phyloP scores from a whole-genome alignment of 2,888 invertebrate species.

The Dicyrtoma fusca region DNA sequence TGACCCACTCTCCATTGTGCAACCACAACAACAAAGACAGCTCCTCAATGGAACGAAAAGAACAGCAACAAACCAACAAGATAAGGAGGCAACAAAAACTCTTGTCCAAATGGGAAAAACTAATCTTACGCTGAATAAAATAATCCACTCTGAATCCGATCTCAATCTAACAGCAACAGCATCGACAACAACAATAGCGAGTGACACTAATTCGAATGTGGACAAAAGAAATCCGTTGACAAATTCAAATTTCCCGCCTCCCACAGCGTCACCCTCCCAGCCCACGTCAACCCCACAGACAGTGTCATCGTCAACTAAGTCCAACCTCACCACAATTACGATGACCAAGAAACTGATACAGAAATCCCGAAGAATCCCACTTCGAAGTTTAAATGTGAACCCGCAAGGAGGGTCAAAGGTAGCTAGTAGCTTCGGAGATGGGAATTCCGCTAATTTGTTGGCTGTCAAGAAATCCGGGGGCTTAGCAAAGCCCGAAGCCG shows the following conservation, averaged over 20 bases:
- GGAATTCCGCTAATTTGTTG: slow-evolving; percentile 11
- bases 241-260: slow-evolving; percentile 1
- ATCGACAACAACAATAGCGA: background rate
- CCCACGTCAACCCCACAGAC: background rate
- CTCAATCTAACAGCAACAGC: background rate
- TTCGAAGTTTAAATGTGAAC: background rate
- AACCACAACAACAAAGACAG: background rate
- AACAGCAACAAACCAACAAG: background rate
- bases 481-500: background rate
- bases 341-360: slow-evolving; percentile 10
- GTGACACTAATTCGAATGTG: background rate
- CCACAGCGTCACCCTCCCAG: background rate
- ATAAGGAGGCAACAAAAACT: no score
- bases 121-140: background rate
- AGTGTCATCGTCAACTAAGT: slow-evolving; percentile 4
- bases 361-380: background rate
- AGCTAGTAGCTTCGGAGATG: background rate
- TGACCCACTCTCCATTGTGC: background rate
- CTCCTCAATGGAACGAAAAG: background rate
- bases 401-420: slow-evolving; percentile 1
- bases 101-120: background rate
- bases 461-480: slow-evolving; percentile 11
- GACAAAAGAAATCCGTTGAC: background rate
- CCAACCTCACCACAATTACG: slow-evolving; percentile 13
- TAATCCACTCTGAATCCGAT: background rate